Conservation (phyloP, 2,797 vertebrate genomes). For the Lithobates pipiens region DNA sequence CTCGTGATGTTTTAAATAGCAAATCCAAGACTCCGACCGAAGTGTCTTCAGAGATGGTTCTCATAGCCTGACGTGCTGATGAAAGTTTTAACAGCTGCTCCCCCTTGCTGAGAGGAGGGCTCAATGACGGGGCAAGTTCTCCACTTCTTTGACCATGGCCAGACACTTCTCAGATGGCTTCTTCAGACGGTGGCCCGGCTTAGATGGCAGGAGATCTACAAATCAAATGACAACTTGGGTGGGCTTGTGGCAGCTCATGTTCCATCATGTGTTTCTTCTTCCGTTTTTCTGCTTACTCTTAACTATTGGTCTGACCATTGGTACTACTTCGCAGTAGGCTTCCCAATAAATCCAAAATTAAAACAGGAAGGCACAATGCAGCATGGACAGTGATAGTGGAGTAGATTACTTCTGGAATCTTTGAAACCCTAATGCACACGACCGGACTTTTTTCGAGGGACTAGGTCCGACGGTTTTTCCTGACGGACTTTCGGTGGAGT, state of each 20-base stretch:
- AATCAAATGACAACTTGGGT: constrained; percentile 45
- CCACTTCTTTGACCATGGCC: constrained; percentile 25
- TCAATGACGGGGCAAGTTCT: constrained; percentile 8
- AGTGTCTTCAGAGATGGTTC: background rate
- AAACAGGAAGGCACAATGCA: too few species aligned
- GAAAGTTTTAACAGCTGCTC: constrained; percentile 34
- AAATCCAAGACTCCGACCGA: background rate
- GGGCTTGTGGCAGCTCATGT: constrained; percentile 24
- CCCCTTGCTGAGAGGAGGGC: background rate
- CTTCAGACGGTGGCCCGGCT: background rate
- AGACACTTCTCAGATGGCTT: constrained; percentile 22
- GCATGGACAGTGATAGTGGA: too few species aligned
- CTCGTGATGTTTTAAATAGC: constrained; percentile 3
- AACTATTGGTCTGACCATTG: background rate
- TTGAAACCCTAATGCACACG: too few species aligned
- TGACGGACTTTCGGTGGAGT: too few species aligned
- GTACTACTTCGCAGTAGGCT: background rate
- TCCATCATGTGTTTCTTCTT: constrained; percentile 19
- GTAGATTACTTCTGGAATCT: too few species aligned
- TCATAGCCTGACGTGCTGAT: constrained; percentile 18
- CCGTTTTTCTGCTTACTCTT: constrained; percentile 20
- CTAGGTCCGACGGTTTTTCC: too few species aligned
- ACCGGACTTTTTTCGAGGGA: too few species aligned
- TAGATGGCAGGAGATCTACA: background rate
- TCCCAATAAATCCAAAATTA: background rate